Conservation (phyloP, 2,797 vertebrate species). For the Tinamus major region DNA sequence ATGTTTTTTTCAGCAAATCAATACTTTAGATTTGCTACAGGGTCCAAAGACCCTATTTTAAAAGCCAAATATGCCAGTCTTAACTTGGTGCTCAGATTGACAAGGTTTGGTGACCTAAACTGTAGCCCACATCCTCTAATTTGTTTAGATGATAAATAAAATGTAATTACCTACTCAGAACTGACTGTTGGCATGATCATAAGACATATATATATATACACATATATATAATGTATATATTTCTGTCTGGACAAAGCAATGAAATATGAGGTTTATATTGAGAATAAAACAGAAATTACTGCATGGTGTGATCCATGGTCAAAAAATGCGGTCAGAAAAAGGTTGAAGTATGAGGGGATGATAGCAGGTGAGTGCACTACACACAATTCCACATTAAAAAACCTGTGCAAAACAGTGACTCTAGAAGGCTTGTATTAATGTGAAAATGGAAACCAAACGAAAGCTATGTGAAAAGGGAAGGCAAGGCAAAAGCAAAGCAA, state of each 20-base stretch:
- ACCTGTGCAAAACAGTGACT: not conserved
- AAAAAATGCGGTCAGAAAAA: not conserved
- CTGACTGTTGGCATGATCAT: not conserved
- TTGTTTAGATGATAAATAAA: constrained; percentile 20
- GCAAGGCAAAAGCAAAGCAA: not conserved
- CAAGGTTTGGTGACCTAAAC: not conserved
- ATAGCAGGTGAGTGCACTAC: not conserved
- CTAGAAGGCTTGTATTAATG: not conserved
- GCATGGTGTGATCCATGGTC: not conserved
- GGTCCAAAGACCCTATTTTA: not conserved
- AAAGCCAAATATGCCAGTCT: not conserved
- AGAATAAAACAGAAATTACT: not conserved
- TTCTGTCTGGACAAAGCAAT: not conserved
- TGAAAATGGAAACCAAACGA: not conserved
- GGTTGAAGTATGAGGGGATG: not conserved
- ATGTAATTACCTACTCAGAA: not conserved
- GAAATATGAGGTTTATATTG: not conserved
- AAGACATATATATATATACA: not conserved
- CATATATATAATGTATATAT: not conserved
- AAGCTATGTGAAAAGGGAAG: not conserved
- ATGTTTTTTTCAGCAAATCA: not conserved
- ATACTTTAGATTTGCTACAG: not conserved
- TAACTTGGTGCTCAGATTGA: not conserved
- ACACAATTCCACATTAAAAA: not conserved
- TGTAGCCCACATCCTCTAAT: not conserved